Evolutionary conservation across 2,888 invertebrate species (phyloP).

Genomic region (Desoria tigrina): DNA sequence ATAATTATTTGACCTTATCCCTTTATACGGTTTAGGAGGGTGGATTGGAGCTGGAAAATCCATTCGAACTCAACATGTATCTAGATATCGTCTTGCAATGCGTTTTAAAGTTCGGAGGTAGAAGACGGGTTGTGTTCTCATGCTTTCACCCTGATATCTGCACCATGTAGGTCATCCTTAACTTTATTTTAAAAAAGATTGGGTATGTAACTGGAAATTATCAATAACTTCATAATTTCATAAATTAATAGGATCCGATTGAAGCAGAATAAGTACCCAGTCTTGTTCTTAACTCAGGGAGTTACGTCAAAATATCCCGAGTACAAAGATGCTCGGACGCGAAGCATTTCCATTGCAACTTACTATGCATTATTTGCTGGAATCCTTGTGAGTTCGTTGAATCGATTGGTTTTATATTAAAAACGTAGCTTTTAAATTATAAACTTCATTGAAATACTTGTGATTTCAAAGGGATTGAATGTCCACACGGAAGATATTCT

Average conservation of each 20-base stretch:
- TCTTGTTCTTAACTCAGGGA: slow-evolving; percentile 89
- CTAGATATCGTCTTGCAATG: slow-evolving; percentile 83
- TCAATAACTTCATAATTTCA: neutral
- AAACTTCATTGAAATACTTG: neutral
- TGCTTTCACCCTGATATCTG: slow-evolving; percentile 97
- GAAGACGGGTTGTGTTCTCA: slow-evolving; percentile 85
- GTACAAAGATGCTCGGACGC: slow-evolving; percentile 82
- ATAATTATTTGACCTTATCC: no score
- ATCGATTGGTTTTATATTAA: neutral
- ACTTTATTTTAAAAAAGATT: neutral
- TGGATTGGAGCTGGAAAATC: slow-evolving; percentile 80
- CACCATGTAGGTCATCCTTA: slow-evolving; percentile 66
- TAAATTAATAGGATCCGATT: slow-evolving; percentile 68
- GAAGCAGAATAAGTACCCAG: slow-evolving; percentile 96
- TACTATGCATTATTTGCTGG: slow-evolving; percentile 79
- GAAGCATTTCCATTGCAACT: slow-evolving; percentile 76
- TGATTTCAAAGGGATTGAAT: slow-evolving; percentile 69
- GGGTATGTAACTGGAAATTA: neutral
- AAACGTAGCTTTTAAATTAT: neutral
- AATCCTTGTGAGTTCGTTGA: slow-evolving; percentile 63
- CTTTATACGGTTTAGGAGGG: slow-evolving; percentile 77
- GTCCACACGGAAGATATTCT: slow-evolving; percentile 90
- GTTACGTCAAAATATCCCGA: slow-evolving; percentile 70
- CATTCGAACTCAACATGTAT: slow-evolving; percentile 88
- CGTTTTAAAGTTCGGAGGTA: slow-evolving; percentile 75